A percentile compares a stretch with the other conserved stretches of the same genome.
Evolutionary conservation across 1,140 invertebrate genomes (phyloP).

Genomic region (Ruditapes philippinarum): DNA sequence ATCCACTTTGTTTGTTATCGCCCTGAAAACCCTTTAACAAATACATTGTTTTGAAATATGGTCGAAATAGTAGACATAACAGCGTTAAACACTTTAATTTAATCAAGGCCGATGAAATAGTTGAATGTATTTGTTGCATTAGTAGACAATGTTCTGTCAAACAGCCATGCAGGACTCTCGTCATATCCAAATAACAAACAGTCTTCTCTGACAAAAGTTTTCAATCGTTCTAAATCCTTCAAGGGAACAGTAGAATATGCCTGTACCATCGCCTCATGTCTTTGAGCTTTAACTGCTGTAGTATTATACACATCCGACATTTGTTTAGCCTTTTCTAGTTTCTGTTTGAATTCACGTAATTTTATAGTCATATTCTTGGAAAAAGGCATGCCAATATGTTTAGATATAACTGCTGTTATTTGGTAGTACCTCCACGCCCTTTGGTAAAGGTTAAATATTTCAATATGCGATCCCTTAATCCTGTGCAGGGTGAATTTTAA

Average conservation of each 20-base stretch:
- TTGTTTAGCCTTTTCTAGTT: neutral
- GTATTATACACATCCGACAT: neutral
- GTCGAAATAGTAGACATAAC: too few relatives aligned
- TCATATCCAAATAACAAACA: slow-evolving; percentile 1
- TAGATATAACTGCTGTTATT: neutral
- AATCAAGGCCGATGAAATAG: slow-evolving; percentile 3
- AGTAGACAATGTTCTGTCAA: neutral
- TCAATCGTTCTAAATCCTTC: neutral
- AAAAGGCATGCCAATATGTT: neutral
- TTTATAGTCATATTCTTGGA: too few relatives aligned
- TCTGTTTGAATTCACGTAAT: too few relatives aligned
- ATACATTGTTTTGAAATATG: too few relatives aligned
- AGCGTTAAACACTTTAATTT: too few relatives aligned
- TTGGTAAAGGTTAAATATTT: neutral
- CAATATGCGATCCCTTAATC: neutral
- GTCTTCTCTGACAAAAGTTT: neutral
- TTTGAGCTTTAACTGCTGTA: neutral
- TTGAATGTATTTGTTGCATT: neutral
- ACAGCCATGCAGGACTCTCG: neutral
- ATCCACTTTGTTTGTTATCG: too few relatives aligned
- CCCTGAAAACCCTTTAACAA: too few relatives aligned
- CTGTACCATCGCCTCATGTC: neutral
- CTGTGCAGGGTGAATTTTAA: too few relatives aligned
- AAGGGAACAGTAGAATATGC: neutral
- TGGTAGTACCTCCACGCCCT: slow-evolving; percentile 2